phyloP scores from a whole-genome alignment of 2,797 vertebrate genomes.

The Schizopygopsis malacanthus region DNA sequence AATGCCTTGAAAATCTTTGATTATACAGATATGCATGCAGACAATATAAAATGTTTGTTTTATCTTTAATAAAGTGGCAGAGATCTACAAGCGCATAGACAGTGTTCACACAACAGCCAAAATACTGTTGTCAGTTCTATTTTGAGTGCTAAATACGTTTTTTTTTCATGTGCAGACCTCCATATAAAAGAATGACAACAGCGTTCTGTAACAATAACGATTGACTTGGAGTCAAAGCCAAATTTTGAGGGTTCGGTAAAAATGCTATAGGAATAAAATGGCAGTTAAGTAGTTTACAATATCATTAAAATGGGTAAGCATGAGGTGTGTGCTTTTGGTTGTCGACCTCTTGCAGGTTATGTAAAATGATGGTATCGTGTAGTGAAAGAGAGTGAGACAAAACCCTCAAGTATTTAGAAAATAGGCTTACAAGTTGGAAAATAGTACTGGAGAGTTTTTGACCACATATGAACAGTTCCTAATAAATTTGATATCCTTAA shows the following conservation, averaged over 20 bases:
- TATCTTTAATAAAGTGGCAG: constrained; percentile 23
- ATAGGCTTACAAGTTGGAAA: neutral
- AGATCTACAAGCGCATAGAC: constrained; percentile 5
- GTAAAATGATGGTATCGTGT: neutral
- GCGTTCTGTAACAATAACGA: neutral
- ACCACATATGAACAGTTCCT: neutral
- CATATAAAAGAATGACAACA: neutral
- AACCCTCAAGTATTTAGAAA: neutral
- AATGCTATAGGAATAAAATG: neutral
- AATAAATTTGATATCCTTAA: neutral
- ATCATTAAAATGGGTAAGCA: neutral
- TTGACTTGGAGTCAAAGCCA: neutral
- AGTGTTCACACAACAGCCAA: constrained; percentile 20
- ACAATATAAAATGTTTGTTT: constrained; percentile 68
- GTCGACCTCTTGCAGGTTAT: constrained; percentile 25
- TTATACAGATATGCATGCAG: constrained; percentile 82
- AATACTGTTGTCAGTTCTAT: constrained; percentile 10
- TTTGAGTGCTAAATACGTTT: constrained; percentile 1
- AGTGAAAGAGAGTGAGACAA: neutral
- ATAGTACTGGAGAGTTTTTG: neutral
- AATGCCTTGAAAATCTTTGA: constrained; percentile 70
- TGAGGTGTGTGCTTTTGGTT: neutral
- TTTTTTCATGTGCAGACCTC: neutral
- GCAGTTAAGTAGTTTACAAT: neutral
- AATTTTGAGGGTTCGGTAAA: neutral